Evolutionary conservation across 35 echinoderm and acorn worm genomes (phyloP).

Genomic region (Holothuria glaberrima): DNA sequence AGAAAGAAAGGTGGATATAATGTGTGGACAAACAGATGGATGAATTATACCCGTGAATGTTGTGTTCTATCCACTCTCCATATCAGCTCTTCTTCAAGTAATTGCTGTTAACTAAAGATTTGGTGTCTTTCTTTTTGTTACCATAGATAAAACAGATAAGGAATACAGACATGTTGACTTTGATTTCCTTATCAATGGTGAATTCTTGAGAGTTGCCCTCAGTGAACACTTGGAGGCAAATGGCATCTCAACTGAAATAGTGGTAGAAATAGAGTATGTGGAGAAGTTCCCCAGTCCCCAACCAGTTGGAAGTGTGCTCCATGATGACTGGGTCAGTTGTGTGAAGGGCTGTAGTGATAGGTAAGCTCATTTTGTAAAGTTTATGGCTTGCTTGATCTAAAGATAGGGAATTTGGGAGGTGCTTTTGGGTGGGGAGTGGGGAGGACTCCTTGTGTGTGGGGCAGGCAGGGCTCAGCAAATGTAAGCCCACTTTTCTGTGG

Average conservation of each 20-base stretch:
- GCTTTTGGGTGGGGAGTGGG: too few species aligned
- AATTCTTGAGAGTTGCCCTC: constrained; percentile 87
- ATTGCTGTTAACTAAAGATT: not conserved
- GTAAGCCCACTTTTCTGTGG: too few species aligned
- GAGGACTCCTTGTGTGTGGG: too few species aligned
- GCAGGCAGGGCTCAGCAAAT: too few species aligned
- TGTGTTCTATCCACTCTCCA: too few species aligned
- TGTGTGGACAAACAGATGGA: too few species aligned
- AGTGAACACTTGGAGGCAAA: constrained; percentile 86
- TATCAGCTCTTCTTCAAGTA: too few species aligned
- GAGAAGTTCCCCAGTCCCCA: constrained; percentile 86
- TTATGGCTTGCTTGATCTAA: not conserved
- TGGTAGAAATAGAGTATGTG: constrained; percentile 95
- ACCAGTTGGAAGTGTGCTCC: constrained; percentile 91
- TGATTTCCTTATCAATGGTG: constrained; percentile 97
- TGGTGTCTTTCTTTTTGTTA: not conserved
- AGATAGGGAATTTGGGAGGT: too few species aligned
- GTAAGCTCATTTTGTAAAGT: constrained; percentile 52
- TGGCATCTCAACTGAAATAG: constrained; percentile 80
- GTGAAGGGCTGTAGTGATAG: constrained; percentile 65
- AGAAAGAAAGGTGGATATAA: too few species aligned
- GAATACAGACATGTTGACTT: constrained; percentile 74
- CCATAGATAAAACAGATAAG: constrained; percentile 66
- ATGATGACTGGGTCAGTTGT: constrained; percentile 97
- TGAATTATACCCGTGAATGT: too few species aligned